These are phyloP conservation scores for Propithecus deckenii DNA, from an alignment of 2,797 vertebrate species.

Conservation along the genomic window DNA sequence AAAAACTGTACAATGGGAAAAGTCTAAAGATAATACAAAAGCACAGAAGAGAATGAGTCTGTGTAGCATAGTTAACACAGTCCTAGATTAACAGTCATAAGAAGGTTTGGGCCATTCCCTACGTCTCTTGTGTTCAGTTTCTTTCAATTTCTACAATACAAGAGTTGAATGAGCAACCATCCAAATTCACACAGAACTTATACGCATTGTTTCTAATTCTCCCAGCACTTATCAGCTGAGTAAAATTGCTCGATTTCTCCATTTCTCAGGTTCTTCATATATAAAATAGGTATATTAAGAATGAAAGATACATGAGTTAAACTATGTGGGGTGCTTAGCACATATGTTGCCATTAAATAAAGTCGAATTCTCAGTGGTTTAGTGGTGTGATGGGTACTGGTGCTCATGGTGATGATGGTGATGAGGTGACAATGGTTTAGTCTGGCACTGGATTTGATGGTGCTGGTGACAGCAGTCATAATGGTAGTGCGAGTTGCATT, in stretches of 20 bases:
- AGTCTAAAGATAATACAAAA: neutral
- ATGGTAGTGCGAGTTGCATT: neutral
- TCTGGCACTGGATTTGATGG: neutral
- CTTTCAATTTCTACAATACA: neutral
- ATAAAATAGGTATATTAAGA: neutral
- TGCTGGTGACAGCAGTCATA: neutral
- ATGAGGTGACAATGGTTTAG: neutral
- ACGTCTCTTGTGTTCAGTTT: neutral
- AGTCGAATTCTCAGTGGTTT: neutral
- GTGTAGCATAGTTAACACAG: neutral
- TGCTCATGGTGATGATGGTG: neutral
- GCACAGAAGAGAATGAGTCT: neutral
- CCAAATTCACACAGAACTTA: neutral
- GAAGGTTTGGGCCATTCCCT: neutral
- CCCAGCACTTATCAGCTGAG: neutral
- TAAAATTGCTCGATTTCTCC: neutral
- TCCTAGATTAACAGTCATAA: neutral
- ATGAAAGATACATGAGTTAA: neutral
- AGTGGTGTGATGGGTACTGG: too few relatives aligned
- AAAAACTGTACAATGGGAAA: neutral
- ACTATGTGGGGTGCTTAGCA: neutral
- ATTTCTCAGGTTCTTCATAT: neutral
- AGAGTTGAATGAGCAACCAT: neutral
- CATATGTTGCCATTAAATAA: neutral
- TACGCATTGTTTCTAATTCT: neutral